Evolutionary conservation across 30 jellyfish, hydroid and myxozoan genomes (phyloP).

Genomic region (Haliclystus octoradiatus): DNA sequence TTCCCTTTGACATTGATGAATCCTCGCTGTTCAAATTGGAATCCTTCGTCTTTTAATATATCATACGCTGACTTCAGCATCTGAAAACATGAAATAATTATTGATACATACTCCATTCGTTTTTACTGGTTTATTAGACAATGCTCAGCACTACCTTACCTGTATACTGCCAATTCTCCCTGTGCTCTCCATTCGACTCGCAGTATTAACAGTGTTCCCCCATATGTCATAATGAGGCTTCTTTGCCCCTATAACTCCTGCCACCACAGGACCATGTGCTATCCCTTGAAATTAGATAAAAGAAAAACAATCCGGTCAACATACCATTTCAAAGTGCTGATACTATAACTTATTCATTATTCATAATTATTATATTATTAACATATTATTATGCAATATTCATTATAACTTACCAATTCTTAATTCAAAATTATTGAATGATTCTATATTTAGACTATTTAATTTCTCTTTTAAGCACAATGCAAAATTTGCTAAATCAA

Average conservation of each 20-base stretch:
- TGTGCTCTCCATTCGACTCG: slow-evolving; percentile 94
- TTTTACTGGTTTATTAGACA: no score
- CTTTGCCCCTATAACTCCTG: slow-evolving; percentile 98
- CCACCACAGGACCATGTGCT: slow-evolving; percentile 96
- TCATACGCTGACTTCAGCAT: slow-evolving; percentile 69
- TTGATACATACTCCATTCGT: no score
- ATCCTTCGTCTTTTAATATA: slow-evolving; percentile 66
- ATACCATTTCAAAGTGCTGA: no score
- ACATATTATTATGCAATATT: not conserved
- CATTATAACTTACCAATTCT: slow-evolving; percentile 58
- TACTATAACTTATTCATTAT: no score
- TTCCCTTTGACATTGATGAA: slow-evolving; percentile 80
- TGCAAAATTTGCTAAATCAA: slow-evolving; percentile 80
- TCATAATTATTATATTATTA: not conserved
- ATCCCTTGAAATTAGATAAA: slow-evolving; percentile 66
- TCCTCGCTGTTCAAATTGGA: slow-evolving; percentile 81
- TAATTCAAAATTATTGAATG: slow-evolving; percentile 72
- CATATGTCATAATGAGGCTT: slow-evolving; percentile 95
- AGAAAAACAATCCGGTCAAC: no score
- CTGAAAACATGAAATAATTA: slow-evolving; percentile 15
- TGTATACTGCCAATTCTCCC: slow-evolving; percentile 86
- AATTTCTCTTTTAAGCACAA: slow-evolving; percentile 52
- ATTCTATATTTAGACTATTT: slow-evolving; percentile 61
- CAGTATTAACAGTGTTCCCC: slow-evolving; percentile 94
- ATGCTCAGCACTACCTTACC: slow-evolving; percentile 13